Base-by-base conservation (phyloP, 2,797 vertebrate genomes). In the Nannoperca australis region DNA sequence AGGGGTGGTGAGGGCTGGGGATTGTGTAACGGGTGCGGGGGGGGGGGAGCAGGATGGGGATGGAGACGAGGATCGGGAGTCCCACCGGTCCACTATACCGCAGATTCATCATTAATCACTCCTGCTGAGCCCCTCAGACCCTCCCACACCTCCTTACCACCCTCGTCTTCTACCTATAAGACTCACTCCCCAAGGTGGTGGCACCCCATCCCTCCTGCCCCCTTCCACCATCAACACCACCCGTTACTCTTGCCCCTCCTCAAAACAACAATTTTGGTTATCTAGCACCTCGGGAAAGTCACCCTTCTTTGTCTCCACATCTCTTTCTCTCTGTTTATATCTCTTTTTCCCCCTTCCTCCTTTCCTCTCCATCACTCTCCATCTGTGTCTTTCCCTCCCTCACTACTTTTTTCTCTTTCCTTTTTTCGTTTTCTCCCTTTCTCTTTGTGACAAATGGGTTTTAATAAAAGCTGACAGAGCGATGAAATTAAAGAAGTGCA, bases 391-490 rank as follows among this genome's bases (percentile, higher is more conserved):
- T 38, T 27, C 51, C 27, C 72, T 69, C 68, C 32, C 10, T 8
- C 45, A 64, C 60, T 72, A 63, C 75, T 79, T 84, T 83, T 78
- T 42, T 40, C 34, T 55, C 66, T 77, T 67, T 70, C 67, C 68
- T 77, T 74, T 38, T 38, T 72, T 82, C 81, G 61, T 73, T 88
- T 83, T 85, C 73, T 85, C 70, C 53, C 78, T 86, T 79, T 87
- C 88, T 86, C 85, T 83, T 91, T 79, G 86, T 95, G 95, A 96
- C 92, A 83, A 95, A 96, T 95, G 93, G 91, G 91, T 94, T 95
- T 96, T 96, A 96, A 96, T 96, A 96, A 95, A 94, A 94, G 84
- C 90, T 94, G 95, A 94, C 91, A 92, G 93, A 95, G 93, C 89
- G 90, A 95, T 94, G 93, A 95, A 96, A 96, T 95, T 96, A 96